Conservation (phyloP, 2,113 vertebrate species). For the Hemicordylus capensis region DNA sequence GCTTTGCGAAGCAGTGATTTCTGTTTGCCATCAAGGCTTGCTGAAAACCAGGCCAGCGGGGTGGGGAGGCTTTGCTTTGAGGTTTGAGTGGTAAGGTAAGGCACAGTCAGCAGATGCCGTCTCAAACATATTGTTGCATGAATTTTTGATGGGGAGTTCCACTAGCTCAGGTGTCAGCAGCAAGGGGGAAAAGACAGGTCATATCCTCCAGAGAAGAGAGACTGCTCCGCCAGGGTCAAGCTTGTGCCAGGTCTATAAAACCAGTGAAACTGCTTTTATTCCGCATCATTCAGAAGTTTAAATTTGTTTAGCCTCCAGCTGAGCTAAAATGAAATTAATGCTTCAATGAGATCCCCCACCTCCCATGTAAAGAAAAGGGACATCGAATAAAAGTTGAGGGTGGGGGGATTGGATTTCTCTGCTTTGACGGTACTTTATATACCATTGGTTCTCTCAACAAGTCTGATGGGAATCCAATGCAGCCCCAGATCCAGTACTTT, state of each 20-base stretch:
- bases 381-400: not conserved
- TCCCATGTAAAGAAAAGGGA: slow-evolving; percentile 1
- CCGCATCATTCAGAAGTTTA: slow-evolving; percentile 33
- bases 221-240: slow-evolving; percentile 51
- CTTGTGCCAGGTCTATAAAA: slow-evolving; percentile 34
- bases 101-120: slow-evolving; percentile 59
- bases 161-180: slow-evolving; percentile 41
- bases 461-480: rapidly evolving
- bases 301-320: slow-evolving; percentile 21
- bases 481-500: slow-evolving; percentile 4
- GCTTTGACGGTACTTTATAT: rapidly evolving
- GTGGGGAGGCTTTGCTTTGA: slow-evolving; percentile 28
- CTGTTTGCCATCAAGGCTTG: slow-evolving; percentile 30
- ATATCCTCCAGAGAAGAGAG: slow-evolving; percentile 25
- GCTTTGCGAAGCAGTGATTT: slow-evolving; percentile 12
- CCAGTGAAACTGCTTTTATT: slow-evolving; percentile 44
- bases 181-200: slow-evolving; percentile 14
- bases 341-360: not conserved
- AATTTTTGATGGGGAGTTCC: slow-evolving; percentile 69
- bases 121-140: slow-evolving; percentile 52
- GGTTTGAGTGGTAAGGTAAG: slow-evolving; percentile 8
- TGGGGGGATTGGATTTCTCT: not conserved
- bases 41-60: not conserved
- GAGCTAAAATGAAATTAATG: slow-evolving; percentile 42
- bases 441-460: not conserved